These are phyloP conservation scores for Drosophila chauvacae DNA, from an alignment of 1,140 invertebrate species.

Conservation along the genomic window DNA sequence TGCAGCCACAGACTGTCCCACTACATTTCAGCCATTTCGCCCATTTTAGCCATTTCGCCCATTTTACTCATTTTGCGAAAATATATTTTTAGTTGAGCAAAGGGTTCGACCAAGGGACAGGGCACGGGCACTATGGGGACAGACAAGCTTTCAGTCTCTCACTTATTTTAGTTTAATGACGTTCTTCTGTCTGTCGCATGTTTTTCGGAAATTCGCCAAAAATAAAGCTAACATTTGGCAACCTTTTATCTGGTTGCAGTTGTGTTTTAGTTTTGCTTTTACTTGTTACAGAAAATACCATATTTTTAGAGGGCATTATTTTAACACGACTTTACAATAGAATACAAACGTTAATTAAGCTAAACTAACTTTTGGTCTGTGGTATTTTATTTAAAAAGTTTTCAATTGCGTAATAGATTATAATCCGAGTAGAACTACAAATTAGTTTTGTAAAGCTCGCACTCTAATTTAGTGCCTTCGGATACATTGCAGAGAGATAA, in stretches of 20 bases:
- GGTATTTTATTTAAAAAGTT: neutral
- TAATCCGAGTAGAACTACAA: neutral
- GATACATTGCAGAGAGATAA: neutral
- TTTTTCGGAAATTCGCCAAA: conserved; percentile 1
- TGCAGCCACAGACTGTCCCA: conserved; percentile 55
- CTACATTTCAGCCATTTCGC: conserved; percentile 8
- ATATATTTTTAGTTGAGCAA: conserved; percentile 55
- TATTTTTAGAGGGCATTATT: conserved; percentile 5
- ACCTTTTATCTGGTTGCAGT: conserved; percentile 28
- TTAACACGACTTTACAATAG: neutral
- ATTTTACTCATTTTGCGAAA: conserved; percentile 53
- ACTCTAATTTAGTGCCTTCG: neutral
- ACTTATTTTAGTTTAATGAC: conserved; percentile 73
- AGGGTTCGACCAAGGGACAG: conserved; percentile 1
- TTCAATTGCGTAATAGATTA: neutral
- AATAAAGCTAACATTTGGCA: conserved; percentile 4
- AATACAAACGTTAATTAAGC: neutral
- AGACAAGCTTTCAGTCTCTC: conserved; percentile 21
- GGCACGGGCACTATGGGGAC: conserved; percentile 5
- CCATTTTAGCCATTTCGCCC: conserved; percentile 32
- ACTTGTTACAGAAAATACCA: neutral
- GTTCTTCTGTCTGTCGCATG: conserved; percentile 60
- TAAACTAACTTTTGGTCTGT: neutral
- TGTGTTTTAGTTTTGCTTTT: conserved; percentile 18
- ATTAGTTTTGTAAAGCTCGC: neutral